phyloP scores from a whole-genome alignment of 2,797 vertebrate species.

The Falco berigora region DNA sequence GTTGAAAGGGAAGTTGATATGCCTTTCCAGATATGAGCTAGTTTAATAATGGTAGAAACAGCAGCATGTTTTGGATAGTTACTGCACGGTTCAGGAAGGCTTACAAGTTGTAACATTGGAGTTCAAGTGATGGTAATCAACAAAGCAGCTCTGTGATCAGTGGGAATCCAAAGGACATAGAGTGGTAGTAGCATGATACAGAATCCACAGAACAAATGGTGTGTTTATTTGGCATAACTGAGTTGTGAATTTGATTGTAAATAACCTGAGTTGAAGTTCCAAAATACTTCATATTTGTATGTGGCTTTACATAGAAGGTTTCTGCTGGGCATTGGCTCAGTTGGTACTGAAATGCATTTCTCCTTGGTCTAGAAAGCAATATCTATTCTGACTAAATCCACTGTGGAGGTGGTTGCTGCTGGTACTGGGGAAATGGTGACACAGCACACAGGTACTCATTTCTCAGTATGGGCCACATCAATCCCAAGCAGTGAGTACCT shows the following conservation, averaged over 20 bases:
- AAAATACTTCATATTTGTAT: background rate
- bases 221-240: background rate
- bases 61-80: background rate
- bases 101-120: background rate
- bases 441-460: background rate
- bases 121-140: background rate
- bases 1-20: slow-evolving; percentile 78
- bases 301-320: background rate
- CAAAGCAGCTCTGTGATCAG: background rate
- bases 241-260: background rate
- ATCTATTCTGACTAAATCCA: background rate
- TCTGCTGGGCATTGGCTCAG: background rate
- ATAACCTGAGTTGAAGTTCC: background rate
- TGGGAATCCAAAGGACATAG: background rate
- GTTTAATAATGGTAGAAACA: slow-evolving; percentile 30
- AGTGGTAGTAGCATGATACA: background rate
- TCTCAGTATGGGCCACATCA: background rate
- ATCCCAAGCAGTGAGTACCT: background rate
- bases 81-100: background rate
- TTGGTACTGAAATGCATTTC: background rate
- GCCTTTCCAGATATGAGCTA: slow-evolving; percentile 68
- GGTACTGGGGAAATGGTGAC: background rate
- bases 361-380: background rate
- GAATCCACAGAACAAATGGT: background rate
- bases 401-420: background rate